phyloP scores from a whole-genome alignment of 2,888 invertebrate species.

The Agrenia bidenticulata region DNA sequence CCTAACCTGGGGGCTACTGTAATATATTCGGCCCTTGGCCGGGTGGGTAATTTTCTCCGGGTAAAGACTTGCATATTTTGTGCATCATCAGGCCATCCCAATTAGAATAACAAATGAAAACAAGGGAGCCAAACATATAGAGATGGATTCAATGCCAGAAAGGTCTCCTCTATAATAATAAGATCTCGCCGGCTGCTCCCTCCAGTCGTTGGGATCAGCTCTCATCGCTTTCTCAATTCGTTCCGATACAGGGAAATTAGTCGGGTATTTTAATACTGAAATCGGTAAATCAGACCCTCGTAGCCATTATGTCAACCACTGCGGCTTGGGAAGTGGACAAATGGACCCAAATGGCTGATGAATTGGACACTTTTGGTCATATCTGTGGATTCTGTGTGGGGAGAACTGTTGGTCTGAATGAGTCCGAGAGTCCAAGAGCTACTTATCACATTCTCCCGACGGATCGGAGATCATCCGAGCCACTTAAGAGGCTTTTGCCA shows the following conservation, averaged over 20 bases:
- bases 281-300: conserved; percentile 6
- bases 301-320: conserved; percentile 17
- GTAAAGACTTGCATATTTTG: conserved; percentile 1
- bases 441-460: too few species aligned
- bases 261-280: conserved; percentile 3
- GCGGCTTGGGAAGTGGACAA: conserved; percentile 20
- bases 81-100: conserved; percentile 7
- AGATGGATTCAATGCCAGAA: too few species aligned
- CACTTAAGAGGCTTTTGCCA: conserved; percentile 12
- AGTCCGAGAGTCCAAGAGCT: too few species aligned
- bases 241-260: conserved; percentile 3
- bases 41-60: too few species aligned
- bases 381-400: not conserved
- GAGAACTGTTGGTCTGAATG: too few species aligned
- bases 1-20: too few species aligned
- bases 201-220: too few species aligned
- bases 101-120: conserved; percentile 10
- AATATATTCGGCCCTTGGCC: too few species aligned
- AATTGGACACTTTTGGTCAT: conserved; percentile 16
- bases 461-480: conserved; percentile 4
- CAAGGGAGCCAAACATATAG: not conserved
- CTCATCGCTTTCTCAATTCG: not conserved
- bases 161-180: too few species aligned
- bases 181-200: too few species aligned
- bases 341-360: conserved; percentile 17